Evolutionary conservation across 2,888 invertebrate genomes (phyloP), one percentile per base, ranked within the genome.

Genomic region (Aphidoletes aphidimyza): DNA sequence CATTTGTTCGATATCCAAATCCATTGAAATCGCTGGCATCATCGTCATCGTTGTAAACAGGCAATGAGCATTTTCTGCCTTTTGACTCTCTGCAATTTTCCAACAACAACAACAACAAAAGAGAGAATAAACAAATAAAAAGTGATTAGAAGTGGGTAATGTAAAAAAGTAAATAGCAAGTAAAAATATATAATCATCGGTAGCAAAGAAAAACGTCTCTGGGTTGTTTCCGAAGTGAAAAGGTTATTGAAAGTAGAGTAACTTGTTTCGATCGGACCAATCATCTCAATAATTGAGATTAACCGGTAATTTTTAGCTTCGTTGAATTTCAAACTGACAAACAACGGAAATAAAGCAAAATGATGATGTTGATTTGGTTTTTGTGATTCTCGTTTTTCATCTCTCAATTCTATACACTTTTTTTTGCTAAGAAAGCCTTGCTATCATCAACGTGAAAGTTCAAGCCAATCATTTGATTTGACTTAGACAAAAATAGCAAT

Each of bases 1-100:
- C 86, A 87, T 92, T 93, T 84, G 93, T 93, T 86, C 93, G 93
- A 88, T 96, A 95, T 85, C 96, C 96, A 87, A 96, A 93, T 90
- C 96, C 96, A 88, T 95, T 95, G 86, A 96, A 92, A 90, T 96
- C 96, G 88, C 96, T 95, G 78, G 93, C 92, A 88, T 96, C 95
- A 87, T 96, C 95, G 87, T 95, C 95, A 87, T 96, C 95, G 86
- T 94, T 93, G 90, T 95, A 96, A 87, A 96, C 91, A 3, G 94
- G 92, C 85, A 95, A 90, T 85, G 92, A 89, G 90, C 92, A 88
- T 90, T 93, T 93, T 85, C 91, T 91, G 83, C 93, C 92, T 86
- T 92, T 91, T 86, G 90, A 90, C 86, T 89, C 91, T 86, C 92
- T 91, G 85, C 5, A 86, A 86, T 89, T 88, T 37, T 22, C 17